These are phyloP conservation scores for Phataginus tricuspis DNA, from an alignment of 2,797 vertebrate species.

Conservation along the genomic window DNA sequence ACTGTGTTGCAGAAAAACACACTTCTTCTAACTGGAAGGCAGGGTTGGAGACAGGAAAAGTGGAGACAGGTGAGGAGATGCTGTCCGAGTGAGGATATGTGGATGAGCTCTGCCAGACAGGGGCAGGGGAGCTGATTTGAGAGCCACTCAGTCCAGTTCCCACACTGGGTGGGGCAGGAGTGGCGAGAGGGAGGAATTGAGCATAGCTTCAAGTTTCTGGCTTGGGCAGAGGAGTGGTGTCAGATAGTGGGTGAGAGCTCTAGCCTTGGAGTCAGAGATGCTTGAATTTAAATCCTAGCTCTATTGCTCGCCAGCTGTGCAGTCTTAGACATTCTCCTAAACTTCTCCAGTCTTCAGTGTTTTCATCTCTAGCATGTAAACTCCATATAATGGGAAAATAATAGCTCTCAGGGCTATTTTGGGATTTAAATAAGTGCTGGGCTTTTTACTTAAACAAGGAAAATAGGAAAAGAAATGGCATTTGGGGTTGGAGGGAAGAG, in stretches of 20 bases:
- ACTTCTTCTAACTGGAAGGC: no score
- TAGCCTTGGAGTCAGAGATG: background rate
- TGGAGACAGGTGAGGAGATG: background rate
- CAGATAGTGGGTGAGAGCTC: no score
- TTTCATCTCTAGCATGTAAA: background rate
- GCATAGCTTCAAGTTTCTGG: fast-evolving
- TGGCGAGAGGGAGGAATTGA: background rate
- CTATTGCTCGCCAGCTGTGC: background rate
- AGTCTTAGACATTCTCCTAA: background rate
- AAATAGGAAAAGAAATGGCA: fast-evolving
- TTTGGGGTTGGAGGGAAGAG: background rate
- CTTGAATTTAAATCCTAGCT: background rate
- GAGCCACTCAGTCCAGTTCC: fast-evolving
- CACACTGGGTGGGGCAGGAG: fast-evolving
- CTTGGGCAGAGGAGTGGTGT: fast-evolving
- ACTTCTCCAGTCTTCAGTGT: background rate
- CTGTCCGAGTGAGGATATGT: background rate
- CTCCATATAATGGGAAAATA: background rate
- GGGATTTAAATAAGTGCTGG: background rate
- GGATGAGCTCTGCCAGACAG: background rate
- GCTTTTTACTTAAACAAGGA: background rate
- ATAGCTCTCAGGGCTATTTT: background rate
- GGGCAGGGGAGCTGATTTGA: background rate
- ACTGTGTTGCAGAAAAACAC: background rate
- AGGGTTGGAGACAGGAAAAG: background rate